Base-by-base conservation (phyloP, 2,888 invertebrate species). In the Therioaphis trifolii region DNA sequence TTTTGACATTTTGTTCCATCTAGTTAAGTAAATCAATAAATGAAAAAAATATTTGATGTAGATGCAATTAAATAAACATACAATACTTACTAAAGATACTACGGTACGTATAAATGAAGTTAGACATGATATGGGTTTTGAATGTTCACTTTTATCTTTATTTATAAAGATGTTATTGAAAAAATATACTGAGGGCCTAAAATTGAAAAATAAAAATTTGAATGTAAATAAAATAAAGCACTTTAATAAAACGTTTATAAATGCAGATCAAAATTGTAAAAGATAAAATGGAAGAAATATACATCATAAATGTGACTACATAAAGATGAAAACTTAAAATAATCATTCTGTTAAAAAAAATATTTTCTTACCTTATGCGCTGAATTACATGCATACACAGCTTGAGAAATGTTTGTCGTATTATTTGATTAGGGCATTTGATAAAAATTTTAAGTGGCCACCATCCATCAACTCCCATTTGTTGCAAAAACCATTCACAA, bases 341-440 rank as follows among this genome's bases (percentile, higher is more conserved):
- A 5, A 35, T 35, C 35, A 58, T 21, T 2, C 4, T 46, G 12
- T 61, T 61, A 24, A 49, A 21, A 27, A 71, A 21, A 27, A 27
- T 35, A n/a, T 27, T 29, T n/a, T 21, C 49, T 88, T 89, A 93
- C 93, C 94, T 93, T 86, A 97, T 90, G 88, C 96, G 93, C 89
- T 95, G 95, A 89, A 98, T 96, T 85, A 97, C 97, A 89, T 97
- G 97, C 89, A 97, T 95, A 88, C 96, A 95, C 87, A 98, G 92
- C 87, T 97, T 92, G 89, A 97, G 97, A 90, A 97, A 97, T 96
- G 98, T 97, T 90, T 97, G 97, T 86, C 97, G 92, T 85, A 97
- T 97, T 93, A 97, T 96, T 89, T 97, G 97, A 91, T 96, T 97
- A 49, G 97, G 97, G 89, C 98, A 98, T 89, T 96, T 96, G 88